Evolutionary conservation across 2,113 vertebrate genomes (phyloP).

Genomic region (Oncorhynchus clarkii): DNA sequence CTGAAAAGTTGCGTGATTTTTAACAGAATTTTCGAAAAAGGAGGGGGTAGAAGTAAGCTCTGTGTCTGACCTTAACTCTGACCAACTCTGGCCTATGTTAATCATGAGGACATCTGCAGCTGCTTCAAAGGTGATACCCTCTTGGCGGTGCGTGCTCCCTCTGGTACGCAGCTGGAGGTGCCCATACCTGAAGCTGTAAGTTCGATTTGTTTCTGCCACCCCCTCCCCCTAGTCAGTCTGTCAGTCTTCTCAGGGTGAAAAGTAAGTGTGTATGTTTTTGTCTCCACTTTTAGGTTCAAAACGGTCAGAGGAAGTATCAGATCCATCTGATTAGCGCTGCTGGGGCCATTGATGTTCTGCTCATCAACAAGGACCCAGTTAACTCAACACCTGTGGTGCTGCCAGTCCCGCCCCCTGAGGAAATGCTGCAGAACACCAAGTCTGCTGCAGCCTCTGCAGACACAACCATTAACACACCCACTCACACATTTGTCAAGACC

Average conservation of each 20-base stretch:
- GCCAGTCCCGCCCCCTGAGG: constrained; percentile 88
- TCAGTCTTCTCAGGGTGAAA: background rate
- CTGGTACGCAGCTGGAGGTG: constrained; percentile 88
- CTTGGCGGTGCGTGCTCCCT: constrained; percentile 85
- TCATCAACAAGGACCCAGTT: constrained; percentile 88
- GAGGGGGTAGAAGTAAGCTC: no score
- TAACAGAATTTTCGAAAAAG: no score
- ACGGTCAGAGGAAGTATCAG: constrained; percentile 89
- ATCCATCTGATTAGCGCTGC: constrained; percentile 89
- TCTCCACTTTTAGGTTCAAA: constrained; percentile 73
- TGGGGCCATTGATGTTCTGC: constrained; percentile 88
- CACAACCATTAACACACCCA: constrained; percentile 9
- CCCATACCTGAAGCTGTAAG: constrained; percentile 91
- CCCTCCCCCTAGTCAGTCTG: no score
- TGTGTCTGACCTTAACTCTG: constrained; percentile 77
- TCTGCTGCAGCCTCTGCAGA: constrained; percentile 40
- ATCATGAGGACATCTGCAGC: constrained; percentile 90
- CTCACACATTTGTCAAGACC: constrained; percentile 13
- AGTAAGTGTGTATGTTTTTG: background rate
- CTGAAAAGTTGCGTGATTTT: no score
- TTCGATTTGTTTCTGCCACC: constrained; percentile 8
- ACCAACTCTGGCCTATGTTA: constrained; percentile 86
- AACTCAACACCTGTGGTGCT: constrained; percentile 83
- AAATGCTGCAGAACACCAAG: constrained; percentile 71
- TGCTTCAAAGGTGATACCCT: constrained; percentile 93